Percentiles rank a stretch among this genome's conserved stretches.
Conservation (phyloP, 1,140 invertebrate species). For the Solenopsis invicta region DNA sequence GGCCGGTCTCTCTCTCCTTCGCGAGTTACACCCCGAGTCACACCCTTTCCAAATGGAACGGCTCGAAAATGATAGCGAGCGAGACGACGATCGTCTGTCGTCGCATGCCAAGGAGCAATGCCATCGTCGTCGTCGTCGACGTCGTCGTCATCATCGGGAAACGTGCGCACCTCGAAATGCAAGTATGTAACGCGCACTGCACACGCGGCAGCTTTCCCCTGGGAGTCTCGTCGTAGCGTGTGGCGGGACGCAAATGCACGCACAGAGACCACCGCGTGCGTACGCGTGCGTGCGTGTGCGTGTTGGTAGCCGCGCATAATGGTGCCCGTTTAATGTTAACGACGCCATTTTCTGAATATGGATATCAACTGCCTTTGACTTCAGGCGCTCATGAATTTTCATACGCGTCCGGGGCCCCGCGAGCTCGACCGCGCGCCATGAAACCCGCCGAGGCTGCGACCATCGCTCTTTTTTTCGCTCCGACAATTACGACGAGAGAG, state of each 20-base stretch:
- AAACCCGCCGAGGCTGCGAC: constrained; percentile 63
- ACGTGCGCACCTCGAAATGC: constrained; percentile 47
- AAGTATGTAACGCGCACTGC: constrained; percentile 25
- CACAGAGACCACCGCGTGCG: constrained; percentile 21
- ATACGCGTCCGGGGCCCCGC: constrained; percentile 71
- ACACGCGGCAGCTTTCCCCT: constrained; percentile 36
- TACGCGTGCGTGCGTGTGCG: neutral
- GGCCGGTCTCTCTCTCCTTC: constrained; percentile 55
- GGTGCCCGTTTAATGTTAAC: constrained; percentile 86
- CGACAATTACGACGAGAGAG: constrained; percentile 19
- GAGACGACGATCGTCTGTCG: constrained; percentile 77
- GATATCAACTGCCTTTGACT: constrained; percentile 84
- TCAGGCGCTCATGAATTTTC: constrained; percentile 85
- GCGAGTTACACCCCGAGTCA: constrained; percentile 82
- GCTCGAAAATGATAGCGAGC: constrained; percentile 82
- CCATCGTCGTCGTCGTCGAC: constrained; percentile 53
- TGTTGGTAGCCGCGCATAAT: constrained; percentile 81
- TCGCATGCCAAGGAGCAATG: constrained; percentile 85
- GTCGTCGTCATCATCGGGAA: constrained; percentile 72
- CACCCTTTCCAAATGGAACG: constrained; percentile 83
- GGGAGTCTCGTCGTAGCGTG: constrained; percentile 55
- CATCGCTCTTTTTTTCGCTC: constrained; percentile 70
- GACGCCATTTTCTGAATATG: constrained; percentile 86
- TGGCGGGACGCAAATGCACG: constrained; percentile 52
- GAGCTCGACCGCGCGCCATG: constrained; percentile 52